Conservation (phyloP, 1,140 invertebrate genomes). For the Bombus turneri region DNA sequence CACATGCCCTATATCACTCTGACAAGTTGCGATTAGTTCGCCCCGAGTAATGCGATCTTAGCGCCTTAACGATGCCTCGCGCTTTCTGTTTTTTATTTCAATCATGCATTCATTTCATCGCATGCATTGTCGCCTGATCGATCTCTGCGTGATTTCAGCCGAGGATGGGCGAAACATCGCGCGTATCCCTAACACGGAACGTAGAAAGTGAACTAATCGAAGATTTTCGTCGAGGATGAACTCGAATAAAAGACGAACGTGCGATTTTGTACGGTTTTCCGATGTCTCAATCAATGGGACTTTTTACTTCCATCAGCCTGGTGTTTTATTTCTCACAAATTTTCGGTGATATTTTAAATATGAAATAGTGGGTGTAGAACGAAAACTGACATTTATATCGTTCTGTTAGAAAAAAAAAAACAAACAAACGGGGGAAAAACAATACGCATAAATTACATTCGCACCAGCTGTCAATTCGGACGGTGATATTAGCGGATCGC, state of each 20-base stretch:
- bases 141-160: neutral
- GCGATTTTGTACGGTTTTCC: no score
- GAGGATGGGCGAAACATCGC: neutral
- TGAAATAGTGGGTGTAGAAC: neutral
- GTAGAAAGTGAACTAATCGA: no score
- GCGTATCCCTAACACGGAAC: neutral
- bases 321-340: neutral
- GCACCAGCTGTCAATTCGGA: slow-evolving; percentile 18
- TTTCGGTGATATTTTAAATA: neutral
- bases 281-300: no score
- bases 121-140: slow-evolving; percentile 16
- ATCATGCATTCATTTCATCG: slow-evolving; percentile 51
- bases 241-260: neutral
- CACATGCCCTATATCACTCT: slow-evolving; percentile 58
- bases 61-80: slow-evolving; percentile 34
- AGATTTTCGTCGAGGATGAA: neutral
- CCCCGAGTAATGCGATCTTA: slow-evolving; percentile 28
- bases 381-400: slow-evolving; percentile 11
- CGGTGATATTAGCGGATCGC: slow-evolving; percentile 29
- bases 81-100: slow-evolving; percentile 10
- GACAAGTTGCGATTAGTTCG: slow-evolving; percentile 55
- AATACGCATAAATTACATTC: slow-evolving; percentile 28
- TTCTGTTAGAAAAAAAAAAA: slow-evolving; percentile 1
- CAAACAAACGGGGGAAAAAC: neutral
- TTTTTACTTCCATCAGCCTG: neutral